Conservation (phyloP, 2,888 invertebrate genomes). For the Pachycephus smyrnensis region DNA sequence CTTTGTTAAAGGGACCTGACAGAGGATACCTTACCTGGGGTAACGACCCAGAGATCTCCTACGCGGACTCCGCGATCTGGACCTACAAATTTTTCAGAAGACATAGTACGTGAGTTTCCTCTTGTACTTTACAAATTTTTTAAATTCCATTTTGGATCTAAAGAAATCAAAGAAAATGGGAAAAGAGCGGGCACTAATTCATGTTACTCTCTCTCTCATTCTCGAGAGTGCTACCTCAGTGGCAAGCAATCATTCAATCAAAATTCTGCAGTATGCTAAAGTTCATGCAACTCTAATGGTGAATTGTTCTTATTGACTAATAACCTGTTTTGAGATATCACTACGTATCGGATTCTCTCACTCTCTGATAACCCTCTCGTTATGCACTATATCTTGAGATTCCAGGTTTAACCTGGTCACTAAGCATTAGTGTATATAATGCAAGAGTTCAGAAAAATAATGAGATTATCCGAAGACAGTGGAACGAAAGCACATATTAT, state of each 20-base stretch:
- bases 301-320: not conserved
- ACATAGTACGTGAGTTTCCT: constrained; percentile 45
- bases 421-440: not conserved
- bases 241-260: not conserved
- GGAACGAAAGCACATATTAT: constrained; percentile 22
- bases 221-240: not conserved
- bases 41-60: constrained; percentile 50
- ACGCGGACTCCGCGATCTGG: constrained; percentile 55
- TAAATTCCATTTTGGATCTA: not conserved
- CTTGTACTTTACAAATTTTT: constrained; percentile 35
- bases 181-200: constrained; percentile 10
- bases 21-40: constrained; percentile 51
- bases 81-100: constrained; percentile 55
- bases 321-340: not conserved
- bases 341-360: not conserved
- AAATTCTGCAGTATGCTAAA: not conserved
- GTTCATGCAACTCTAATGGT: not conserved
- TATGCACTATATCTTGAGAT: not conserved
- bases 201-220: not conserved
- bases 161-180: not conserved
- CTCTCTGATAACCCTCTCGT: not conserved
- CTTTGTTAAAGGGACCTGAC: constrained; percentile 24
- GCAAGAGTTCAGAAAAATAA: constrained; percentile 30
- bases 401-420: not conserved
- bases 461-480: constrained; percentile 11